Percentiles rank a stretch among this genome's conserved stretches.
These are phyloP conservation scores for Prolemur simus DNA, from an alignment of 2,113 vertebrate genomes.

Conservation along the genomic window DNA sequence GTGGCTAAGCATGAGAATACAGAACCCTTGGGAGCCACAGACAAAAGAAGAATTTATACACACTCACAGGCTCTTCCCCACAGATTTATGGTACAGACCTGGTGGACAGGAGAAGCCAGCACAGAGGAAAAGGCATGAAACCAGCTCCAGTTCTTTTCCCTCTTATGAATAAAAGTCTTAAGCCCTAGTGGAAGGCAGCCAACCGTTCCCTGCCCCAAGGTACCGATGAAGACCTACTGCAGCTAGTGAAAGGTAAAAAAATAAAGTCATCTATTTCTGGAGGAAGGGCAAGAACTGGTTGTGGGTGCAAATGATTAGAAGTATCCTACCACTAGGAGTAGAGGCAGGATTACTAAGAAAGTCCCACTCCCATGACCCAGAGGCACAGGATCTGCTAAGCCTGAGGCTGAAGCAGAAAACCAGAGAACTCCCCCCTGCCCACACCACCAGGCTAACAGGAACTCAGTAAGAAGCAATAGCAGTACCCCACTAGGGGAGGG, in stretches of 20 bases:
- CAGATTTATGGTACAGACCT: not conserved
- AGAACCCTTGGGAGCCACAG: not conserved
- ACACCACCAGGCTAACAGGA: not conserved
- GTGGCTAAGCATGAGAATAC: not conserved
- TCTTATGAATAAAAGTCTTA: not conserved
- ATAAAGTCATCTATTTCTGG: not conserved
- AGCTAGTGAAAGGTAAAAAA: not conserved
- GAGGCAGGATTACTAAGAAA: not conserved
- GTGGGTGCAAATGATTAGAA: not conserved
- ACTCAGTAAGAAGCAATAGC: not conserved
- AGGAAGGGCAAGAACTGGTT: not conserved
- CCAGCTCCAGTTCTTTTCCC: not conserved
- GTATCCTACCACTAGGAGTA: not conserved
- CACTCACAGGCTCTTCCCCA: not conserved
- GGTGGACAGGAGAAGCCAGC: not conserved
- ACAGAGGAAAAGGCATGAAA: not conserved
- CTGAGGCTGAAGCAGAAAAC: not conserved
- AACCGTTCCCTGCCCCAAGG: not conserved
- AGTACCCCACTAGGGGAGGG: not conserved
- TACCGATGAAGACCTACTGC: not conserved
- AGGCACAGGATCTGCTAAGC: not conserved
- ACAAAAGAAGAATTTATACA: not conserved
- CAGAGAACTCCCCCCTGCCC: not conserved
- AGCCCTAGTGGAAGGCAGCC: not conserved
- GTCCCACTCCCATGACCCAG: not conserved